Conservation (phyloP, 2,113 vertebrate genomes). For the Puntigrus tetrazona region DNA sequence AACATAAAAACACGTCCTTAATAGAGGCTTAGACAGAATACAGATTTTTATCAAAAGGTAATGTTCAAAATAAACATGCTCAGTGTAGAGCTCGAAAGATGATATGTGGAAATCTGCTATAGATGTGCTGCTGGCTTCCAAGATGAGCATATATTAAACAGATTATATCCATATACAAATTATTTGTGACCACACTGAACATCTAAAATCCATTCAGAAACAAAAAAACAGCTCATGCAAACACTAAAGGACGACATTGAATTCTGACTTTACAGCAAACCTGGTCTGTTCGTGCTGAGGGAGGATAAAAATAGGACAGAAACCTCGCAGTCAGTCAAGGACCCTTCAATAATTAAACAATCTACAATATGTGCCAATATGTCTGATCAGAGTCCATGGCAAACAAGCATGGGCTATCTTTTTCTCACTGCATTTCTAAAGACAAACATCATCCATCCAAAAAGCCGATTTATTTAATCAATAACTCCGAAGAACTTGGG, state of each 20-base stretch:
- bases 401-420: background rate
- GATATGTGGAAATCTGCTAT: background rate
- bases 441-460: background rate
- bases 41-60: background rate
- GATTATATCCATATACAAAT: background rate
- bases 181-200: background rate
- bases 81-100: background rate
- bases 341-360: slow-evolving; percentile 28
- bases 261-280: background rate
- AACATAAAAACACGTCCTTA: background rate
- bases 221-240: background rate
- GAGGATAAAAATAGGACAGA: slow-evolving; percentile 39
- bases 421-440: background rate
- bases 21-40: background rate
- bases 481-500: background rate
- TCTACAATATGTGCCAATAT: background rate
- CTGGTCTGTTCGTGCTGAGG: background rate
- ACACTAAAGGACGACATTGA: background rate
- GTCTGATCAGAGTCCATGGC: slow-evolving; percentile 1
- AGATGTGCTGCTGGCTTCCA: background rate
- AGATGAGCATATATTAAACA: background rate
- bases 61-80: background rate
- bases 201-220: background rate
- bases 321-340: background rate
- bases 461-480: background rate